phyloP scores from a whole-genome alignment of 2,888 invertebrate species.

The Sinotaia quadrata region DNA sequence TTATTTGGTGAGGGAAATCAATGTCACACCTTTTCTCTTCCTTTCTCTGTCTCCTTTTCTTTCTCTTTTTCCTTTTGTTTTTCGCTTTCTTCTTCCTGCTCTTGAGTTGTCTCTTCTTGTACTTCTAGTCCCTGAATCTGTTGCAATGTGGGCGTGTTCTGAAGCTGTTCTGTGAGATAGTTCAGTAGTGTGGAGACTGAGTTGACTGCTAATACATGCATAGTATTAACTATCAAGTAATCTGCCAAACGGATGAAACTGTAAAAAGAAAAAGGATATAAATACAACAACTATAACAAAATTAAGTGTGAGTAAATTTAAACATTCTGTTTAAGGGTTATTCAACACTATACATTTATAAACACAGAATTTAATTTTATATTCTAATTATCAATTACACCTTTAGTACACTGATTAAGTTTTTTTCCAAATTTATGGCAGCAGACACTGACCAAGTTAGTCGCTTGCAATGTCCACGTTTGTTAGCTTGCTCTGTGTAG shows the following conservation, averaged over 20 bases:
- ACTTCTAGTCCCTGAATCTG: slow-evolving; percentile 63
- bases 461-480: slow-evolving; percentile 84
- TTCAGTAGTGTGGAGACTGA: slow-evolving; percentile 72
- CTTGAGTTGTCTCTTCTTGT: slow-evolving; percentile 36
- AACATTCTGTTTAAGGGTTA: no score
- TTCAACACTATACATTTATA: no score
- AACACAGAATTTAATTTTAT: no score
- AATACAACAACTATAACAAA: background rate
- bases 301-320: background rate
- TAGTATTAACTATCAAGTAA: slow-evolving; percentile 72
- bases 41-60: background rate
- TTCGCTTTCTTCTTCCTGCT: slow-evolving; percentile 41
- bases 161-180: slow-evolving; percentile 71
- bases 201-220: slow-evolving; percentile 73
- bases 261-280: slow-evolving; percentile 22
- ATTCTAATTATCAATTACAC: no score
- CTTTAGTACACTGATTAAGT: no score
- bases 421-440: no score
- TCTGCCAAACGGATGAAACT: slow-evolving; percentile 73
- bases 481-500: slow-evolving; percentile 89
- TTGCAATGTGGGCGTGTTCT: slow-evolving; percentile 68
- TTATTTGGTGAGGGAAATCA: no score
- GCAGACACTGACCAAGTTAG: slow-evolving; percentile 79
- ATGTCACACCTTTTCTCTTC: background rate
- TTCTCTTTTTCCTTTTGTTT: slow-evolving; percentile 11